phyloP scores from a whole-genome alignment of 2,113 vertebrate species.

The Otocyon megalotis region DNA sequence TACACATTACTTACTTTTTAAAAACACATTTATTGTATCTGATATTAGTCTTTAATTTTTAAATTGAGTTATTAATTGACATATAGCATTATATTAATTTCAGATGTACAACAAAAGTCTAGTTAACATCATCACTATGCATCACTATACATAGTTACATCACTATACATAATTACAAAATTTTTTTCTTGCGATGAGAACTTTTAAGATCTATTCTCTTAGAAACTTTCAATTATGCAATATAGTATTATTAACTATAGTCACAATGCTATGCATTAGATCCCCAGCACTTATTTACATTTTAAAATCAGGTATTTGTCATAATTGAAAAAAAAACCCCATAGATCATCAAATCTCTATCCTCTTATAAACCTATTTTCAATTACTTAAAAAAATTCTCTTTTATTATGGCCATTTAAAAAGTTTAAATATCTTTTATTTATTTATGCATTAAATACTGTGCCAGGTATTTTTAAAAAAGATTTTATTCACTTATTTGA shows the following conservation, averaged over 20 bases:
- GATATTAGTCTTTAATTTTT: slow-evolving; percentile 10
- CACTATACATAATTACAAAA: neutral
- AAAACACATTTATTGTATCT: slow-evolving; percentile 5
- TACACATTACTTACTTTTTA: neutral
- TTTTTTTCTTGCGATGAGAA: neutral
- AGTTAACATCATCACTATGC: too few species aligned
- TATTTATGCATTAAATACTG: neutral
- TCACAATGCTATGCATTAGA: neutral
- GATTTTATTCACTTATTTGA: too few species aligned
- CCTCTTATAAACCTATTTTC: neutral
- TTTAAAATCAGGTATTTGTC: slow-evolving; percentile 41
- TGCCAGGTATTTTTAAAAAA: neutral
- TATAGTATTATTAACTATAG: neutral
- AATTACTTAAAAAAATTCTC: neutral
- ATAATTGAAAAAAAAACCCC: neutral
- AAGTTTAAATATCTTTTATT: neutral
- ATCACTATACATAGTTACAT: neutral
- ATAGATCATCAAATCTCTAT: neutral
- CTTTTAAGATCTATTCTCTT: neutral
- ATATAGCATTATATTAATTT: neutral
- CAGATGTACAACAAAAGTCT: neutral
- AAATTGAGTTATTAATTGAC: neutral
- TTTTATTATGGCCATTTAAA: slow-evolving; percentile 26
- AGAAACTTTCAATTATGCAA: neutral
- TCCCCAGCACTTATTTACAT: neutral